Percentiles rank a stretch among this genome's conserved stretches.
These are phyloP conservation scores for Pollenia griseotomentosa DNA, from an alignment of 2,888 invertebrate species.

Conservation along the genomic window DNA sequence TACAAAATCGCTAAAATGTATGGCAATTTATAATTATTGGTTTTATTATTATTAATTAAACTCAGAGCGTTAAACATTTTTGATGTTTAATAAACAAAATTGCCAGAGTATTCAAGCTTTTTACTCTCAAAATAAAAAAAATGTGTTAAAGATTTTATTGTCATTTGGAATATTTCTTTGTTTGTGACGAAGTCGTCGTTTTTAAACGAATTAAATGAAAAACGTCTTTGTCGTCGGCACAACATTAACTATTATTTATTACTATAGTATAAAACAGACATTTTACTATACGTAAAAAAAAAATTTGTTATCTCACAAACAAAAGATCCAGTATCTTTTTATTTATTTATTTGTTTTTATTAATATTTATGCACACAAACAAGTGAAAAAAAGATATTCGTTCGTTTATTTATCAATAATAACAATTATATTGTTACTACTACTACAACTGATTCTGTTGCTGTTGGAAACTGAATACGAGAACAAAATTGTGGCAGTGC, in stretches of 20 bases:
- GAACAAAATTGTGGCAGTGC: conserved; percentile 59
- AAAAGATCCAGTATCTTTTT: conserved; percentile 64
- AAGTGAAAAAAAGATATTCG: conserved; percentile 12
- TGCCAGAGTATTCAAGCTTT: conserved; percentile 28
- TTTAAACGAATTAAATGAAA: conserved; percentile 51
- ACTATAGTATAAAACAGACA: conserved; percentile 36
- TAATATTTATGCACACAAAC: conserved; percentile 43
- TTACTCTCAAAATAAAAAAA: conserved; percentile 24
- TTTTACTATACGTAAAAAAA: conserved; percentile 37
- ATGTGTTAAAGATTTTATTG: conserved; percentile 31
- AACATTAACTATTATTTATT: conserved; percentile 49
- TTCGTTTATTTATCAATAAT: conserved; percentile 29
- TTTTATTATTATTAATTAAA: conserved; percentile 41
- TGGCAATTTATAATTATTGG: conserved; percentile 3
- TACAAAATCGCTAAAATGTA: conserved; percentile 26
- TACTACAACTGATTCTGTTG: background rate
- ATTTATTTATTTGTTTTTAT: conserved; percentile 37
- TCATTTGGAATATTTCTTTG: conserved; percentile 52
- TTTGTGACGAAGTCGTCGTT: conserved; percentile 36
- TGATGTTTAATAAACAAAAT: conserved; percentile 10
- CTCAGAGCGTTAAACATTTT: conserved; percentile 31
- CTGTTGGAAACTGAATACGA: conserved; percentile 35
- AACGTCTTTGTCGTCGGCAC: conserved; percentile 32
- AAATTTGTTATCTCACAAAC: conserved; percentile 63
- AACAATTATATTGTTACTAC: conserved; percentile 48